Percentiles rank a stretch among this genome's conserved stretches.
Evolutionary conservation across 1,140 invertebrate genomes (phyloP).

Genomic region (Vollenhovia emeryi): DNA sequence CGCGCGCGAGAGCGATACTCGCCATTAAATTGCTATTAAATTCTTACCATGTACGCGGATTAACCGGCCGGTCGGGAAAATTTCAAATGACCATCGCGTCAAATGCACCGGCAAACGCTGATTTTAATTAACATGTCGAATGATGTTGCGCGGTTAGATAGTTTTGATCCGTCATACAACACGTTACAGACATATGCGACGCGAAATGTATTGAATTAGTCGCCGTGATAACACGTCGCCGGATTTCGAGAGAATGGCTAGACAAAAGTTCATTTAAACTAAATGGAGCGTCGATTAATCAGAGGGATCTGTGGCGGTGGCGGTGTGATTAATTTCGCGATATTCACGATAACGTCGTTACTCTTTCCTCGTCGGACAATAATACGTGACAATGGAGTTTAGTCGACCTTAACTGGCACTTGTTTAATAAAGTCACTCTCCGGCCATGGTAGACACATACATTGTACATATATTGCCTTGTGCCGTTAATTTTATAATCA

Average conservation of each 20-base stretch:
- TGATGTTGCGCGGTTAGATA: slow-evolving; percentile 12
- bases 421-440: no score
- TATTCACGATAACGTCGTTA: not conserved
- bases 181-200: not conserved
- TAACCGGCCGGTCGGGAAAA: not conserved
- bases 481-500: no score
- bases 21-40: no score
- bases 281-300: slow-evolving; percentile 7
- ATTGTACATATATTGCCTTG: no score
- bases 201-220: slow-evolving; percentile 41
- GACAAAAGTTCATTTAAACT: slow-evolving; percentile 31
- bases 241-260: not conserved
- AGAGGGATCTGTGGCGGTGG: not conserved
- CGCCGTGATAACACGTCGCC: slow-evolving; percentile 2
- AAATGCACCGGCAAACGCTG: slow-evolving; percentile 25
- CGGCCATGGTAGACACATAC: no score
- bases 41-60: not conserved
- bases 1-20: no score
- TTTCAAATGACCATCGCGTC: slow-evolving; percentile 31
- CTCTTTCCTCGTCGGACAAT: not conserved
- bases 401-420: no score
- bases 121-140: slow-evolving; percentile 33
- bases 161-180: slow-evolving; percentile 1
- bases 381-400: no score
- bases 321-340: not conserved